A percentile compares a stretch with the other conserved stretches of the same genome.
These are phyloP conservation scores for Astropecten irregularis DNA, from an alignment of 53 echinoderm and acorn worm species.

Conservation along the genomic window DNA sequence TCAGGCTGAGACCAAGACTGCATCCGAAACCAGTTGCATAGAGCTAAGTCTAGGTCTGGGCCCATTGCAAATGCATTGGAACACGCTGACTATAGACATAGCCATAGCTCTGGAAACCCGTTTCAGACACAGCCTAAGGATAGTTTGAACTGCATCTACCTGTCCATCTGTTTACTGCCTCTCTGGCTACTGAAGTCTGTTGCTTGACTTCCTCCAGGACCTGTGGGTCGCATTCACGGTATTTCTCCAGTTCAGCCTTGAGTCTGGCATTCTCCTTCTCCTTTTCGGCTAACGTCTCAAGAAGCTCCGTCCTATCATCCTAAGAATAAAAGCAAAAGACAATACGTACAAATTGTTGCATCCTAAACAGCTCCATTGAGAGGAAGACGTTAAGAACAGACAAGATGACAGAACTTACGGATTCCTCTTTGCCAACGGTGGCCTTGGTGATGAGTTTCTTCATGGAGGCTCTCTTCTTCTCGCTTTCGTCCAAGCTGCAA, in stretches of 20 bases:
- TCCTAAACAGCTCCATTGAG: not conserved
- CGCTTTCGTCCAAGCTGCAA: slow-evolving; percentile 69
- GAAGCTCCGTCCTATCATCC: slow-evolving; percentile 78
- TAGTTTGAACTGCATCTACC: no score
- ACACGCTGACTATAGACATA: no score
- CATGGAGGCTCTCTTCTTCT: slow-evolving; percentile 71
- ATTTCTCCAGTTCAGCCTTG: slow-evolving; percentile 73
- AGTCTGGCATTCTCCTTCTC: slow-evolving; percentile 64
- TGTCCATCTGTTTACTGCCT: slow-evolving; percentile 98
- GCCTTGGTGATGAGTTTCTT: slow-evolving; percentile 70
- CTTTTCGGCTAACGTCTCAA: slow-evolving; percentile 69
- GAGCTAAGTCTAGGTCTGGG: no score
- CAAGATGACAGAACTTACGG: no score
- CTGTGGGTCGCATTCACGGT: slow-evolving; percentile 94
- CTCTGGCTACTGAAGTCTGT: slow-evolving; percentile 80
- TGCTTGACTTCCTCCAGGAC: slow-evolving; percentile 82
- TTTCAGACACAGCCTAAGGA: no score
- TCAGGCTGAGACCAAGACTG: no score
- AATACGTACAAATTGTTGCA: not conserved
- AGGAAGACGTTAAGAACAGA: not conserved
- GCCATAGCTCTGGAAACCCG: no score
- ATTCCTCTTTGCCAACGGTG: slow-evolving; percentile 79
- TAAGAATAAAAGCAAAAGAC: no score
- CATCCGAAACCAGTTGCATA: no score
- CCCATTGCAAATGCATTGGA: no score